A percentile compares a stretch with the other conserved stretches of the same genome.
Conservation (phyloP, 2,113 vertebrate species). For the Bucco capensis region DNA sequence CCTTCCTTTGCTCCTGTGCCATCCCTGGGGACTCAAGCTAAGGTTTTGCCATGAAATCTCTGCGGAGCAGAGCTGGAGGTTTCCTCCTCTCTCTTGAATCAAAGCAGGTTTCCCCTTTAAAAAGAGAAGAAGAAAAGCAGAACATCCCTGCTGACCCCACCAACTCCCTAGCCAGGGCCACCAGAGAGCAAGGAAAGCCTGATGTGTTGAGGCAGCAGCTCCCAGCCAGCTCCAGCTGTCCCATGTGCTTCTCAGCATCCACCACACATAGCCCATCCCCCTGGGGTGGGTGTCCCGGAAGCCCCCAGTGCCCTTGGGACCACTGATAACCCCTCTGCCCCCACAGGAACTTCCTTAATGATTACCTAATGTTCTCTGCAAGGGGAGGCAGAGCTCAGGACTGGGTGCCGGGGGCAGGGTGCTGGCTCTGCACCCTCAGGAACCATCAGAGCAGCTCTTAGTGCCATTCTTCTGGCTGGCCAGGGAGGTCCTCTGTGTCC, state of each 20-base stretch:
- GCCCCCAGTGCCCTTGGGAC: conserved; percentile 51
- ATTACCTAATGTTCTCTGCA: conserved; percentile 61
- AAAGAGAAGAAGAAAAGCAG: conserved; percentile 43
- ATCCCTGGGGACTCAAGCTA: background rate
- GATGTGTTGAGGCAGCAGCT: rapidly evolving
- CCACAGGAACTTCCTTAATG: conserved; percentile 55
- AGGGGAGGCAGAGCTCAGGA: conserved; percentile 22
- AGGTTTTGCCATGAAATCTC: background rate
- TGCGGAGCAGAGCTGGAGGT: background rate
- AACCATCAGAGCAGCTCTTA: background rate
- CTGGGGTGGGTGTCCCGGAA: background rate
- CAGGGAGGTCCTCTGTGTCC: background rate
- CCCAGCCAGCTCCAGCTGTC: background rate
- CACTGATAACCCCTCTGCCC: conserved; percentile 41
- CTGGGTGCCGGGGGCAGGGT: background rate
- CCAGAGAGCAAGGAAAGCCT: rapidly evolving
- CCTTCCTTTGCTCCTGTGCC: background rate
- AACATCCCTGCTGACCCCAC: background rate
- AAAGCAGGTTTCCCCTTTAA: background rate
- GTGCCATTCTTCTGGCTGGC: background rate
- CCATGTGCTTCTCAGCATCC: rapidly evolving
- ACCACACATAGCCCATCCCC: background rate
- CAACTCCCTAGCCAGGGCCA: background rate
- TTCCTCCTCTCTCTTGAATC: background rate
- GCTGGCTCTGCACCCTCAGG: background rate